Evolutionary conservation across 2,113 vertebrate species (phyloP), one percentile per base, ranked within the genome.

Genomic region (Clupea harengus): DNA sequence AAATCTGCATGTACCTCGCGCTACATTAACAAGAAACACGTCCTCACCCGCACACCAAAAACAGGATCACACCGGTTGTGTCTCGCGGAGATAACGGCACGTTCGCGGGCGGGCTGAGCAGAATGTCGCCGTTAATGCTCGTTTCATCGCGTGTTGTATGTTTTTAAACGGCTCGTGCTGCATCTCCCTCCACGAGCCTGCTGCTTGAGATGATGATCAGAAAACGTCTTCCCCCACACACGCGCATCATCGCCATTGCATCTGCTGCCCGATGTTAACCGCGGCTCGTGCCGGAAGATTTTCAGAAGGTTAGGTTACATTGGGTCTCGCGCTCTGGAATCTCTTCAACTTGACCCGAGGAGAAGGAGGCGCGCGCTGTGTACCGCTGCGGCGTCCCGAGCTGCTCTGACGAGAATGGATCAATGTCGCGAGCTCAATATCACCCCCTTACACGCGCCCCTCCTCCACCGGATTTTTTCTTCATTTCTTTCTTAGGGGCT

Each of bases 331-430:
- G 82, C 72, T 81, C 44, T 28, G 18, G 32, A 45, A 47, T 47
- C 22, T 47, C 22, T 18, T 88, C 60, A 75, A 83, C 84, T 83
- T 85, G 84, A 32, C 81, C 57, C 15, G 2, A 0, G 52, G 52
- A 54, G 81, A 75, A 47, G 81, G 22, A 47, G 81, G 22, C 28
- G 47, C 50, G 18, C 46, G 81, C 54, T 45, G 57, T 45, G 57
- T 13, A 28, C 57, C 46, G 45, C 45, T 45, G 52, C 83, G 49
- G 75, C 47, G 57, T 81, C 60, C 25, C 81, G 22, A 46, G 22
- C 54, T 20, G 54, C 5, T 83, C 46, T 25, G 82, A 80, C 60
- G 45, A 52, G 17, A 80, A 81, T 81, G 8, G 60, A 44, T 82
- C 81, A 85, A 81, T 75, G 44, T 81, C 47, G 84, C 15, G 60